These are phyloP conservation scores for Actinemys pallida DNA, from an alignment of 2,113 vertebrate species.

Conservation along the genomic window DNA sequence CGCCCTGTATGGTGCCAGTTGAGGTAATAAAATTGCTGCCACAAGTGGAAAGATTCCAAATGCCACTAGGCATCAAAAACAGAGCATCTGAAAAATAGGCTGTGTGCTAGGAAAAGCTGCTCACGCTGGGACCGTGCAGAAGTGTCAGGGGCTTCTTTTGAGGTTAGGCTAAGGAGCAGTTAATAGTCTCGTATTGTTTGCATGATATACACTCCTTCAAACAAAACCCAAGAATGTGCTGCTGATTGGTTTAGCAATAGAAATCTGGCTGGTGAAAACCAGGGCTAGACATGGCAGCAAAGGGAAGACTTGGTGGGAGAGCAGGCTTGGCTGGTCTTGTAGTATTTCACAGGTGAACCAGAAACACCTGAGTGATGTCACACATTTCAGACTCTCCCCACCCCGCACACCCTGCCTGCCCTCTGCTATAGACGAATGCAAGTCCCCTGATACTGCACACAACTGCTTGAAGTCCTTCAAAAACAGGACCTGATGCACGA, in stretches of 20 bases:
- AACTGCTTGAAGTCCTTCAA: background rate
- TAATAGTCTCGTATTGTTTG: background rate
- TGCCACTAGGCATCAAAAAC: background rate
- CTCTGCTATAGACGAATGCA: background rate
- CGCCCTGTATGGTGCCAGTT: background rate
- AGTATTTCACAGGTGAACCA: background rate
- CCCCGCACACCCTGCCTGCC: background rate
- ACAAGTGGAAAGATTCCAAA: background rate
- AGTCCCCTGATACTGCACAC: background rate
- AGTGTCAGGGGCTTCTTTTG: background rate
- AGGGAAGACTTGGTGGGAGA: background rate
- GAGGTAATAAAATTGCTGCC: background rate
- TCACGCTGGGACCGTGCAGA: background rate
- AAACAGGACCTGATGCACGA: background rate
- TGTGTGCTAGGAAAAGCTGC: background rate
- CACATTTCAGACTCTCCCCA: background rate
- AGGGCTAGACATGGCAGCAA: background rate
- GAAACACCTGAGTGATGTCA: background rate
- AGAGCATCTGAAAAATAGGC: no score
- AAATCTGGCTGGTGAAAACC: background rate
- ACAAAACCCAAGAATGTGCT: background rate
- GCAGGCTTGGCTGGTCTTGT: background rate
- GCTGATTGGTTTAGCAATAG: background rate
- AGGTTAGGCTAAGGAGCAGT: background rate
- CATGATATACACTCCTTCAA: background rate